Conservation (phyloP, 2,113 vertebrate genomes). For the Boleophthalmus pectinirostris region DNA sequence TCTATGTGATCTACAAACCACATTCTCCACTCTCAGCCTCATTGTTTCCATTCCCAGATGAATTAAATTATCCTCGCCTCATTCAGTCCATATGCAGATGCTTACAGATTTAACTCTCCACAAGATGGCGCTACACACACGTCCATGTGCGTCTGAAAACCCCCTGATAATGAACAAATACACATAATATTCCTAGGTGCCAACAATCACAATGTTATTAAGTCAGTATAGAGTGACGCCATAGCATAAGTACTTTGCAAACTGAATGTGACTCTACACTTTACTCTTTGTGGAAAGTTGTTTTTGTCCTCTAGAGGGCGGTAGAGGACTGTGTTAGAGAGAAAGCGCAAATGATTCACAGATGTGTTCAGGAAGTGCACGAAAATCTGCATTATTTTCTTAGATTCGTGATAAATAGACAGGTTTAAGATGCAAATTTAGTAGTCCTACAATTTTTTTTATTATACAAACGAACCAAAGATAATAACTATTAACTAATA, state of each 20-base stretch:
- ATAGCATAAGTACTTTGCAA: neutral
- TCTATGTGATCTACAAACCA: neutral
- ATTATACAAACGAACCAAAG: too few species aligned
- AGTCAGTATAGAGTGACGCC: neutral
- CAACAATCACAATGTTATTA: neutral
- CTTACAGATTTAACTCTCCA: slow-evolving; percentile 11
- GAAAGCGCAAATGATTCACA: neutral
- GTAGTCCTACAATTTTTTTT: too few species aligned
- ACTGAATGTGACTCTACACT: neutral
- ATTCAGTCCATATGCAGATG: slow-evolving; percentile 29
- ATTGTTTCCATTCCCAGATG: neutral
- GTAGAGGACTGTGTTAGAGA: slow-evolving; percentile 20
- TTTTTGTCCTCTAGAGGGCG: slow-evolving; percentile 32
- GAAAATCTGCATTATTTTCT: too few species aligned
- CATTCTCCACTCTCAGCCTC: slow-evolving; percentile 22
- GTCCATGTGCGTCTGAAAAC: neutral
- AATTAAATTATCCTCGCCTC: slow-evolving; percentile 10
- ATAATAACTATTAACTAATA: too few species aligned
- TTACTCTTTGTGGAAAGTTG: too few species aligned
- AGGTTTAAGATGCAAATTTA: too few species aligned
- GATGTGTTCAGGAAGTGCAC: slow-evolving; percentile 1
- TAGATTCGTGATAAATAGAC: too few species aligned
- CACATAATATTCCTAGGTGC: neutral
- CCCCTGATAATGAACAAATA: neutral
- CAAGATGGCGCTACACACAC: slow-evolving; percentile 42